Conservation (phyloP, 2,113 vertebrate species). For the Centropus bengalensis region DNA sequence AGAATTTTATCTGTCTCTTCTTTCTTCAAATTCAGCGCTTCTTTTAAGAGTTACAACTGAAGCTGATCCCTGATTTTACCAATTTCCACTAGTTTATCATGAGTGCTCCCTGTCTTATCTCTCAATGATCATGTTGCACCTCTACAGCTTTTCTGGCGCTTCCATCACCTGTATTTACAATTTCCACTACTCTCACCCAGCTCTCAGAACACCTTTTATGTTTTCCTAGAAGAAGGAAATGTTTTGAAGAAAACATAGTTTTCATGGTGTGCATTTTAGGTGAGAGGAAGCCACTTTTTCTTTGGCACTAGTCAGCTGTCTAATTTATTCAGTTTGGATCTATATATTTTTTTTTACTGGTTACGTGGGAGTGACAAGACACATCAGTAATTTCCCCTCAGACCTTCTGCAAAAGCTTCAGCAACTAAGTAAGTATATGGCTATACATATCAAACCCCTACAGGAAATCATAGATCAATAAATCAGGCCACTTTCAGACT, state of each 20-base stretch:
- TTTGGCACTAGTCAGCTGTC: background rate
- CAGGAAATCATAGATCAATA: background rate
- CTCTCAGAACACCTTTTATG: background rate
- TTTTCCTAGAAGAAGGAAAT: background rate
- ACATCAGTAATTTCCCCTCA: background rate
- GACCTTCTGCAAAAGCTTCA: background rate
- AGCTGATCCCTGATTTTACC: background rate
- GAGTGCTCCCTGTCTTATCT: background rate
- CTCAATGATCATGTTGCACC: accelerated
- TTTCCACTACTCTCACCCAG: background rate
- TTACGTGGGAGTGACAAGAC: background rate
- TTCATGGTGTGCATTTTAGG: background rate
- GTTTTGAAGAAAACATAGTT: background rate
- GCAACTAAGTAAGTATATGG: background rate
- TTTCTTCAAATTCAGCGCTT: background rate
- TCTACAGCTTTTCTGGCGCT: background rate
- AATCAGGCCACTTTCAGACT: background rate
- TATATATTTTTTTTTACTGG: background rate
- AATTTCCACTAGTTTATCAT: background rate
- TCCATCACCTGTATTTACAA: background rate
- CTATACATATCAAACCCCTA: background rate
- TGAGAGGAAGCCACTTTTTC: background rate
- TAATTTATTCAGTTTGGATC: background rate
- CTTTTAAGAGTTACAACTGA: background rate
- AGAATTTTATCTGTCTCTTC: background rate